Evolutionary conservation across 2,113 vertebrate genomes (phyloP), one percentile per base, ranked within the genome.

Genomic region (Rhinolophus ferrumequinum): DNA sequence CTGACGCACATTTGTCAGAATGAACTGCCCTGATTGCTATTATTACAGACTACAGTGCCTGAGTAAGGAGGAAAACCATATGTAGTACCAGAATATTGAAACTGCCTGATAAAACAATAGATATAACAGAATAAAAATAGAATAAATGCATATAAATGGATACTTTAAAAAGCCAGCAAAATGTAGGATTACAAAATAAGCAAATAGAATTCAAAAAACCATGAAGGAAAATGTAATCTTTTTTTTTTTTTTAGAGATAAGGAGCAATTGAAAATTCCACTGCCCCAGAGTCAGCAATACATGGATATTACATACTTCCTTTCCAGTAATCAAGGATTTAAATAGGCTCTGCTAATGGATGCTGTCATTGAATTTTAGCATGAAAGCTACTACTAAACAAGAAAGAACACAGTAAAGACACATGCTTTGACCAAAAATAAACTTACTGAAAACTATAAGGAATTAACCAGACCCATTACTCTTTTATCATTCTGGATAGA

Each of bases 1-100:
- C 97, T 98, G 98, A 98, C 97, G 98, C 94, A 95, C 86, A 95
- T 98, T 98, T 98, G 97, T 98, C 98, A 98, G 97, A 98, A 98
- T 95, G 97, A 98, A 97, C 98, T 98, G 95, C 88, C 97, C 97
- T 98, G 98, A 98, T 98, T 98, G 98, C 96, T 98, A 89, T 98
- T 98, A 98, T 99, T 98, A 97, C 70, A 98, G 96, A 96, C 96
- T 80, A 54, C 88, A 86, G 95, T 73, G 97, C 95, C 97, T 98
- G 97, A 98, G 96, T 97, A 97, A 98, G 97, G 94, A 47, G 87
- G 44, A 96, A 96, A 97, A 91, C 90, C 93, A 67, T 97, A 38
- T 30, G 54, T 96, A 94, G 91, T 97, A 90, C 52, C 85, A 97
- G 98, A 98, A 98, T 98, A 97, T 93, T 96, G 95, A 97, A 98